Conservation (phyloP, 2,797 vertebrate species). For the Eidolon dupreanum region DNA sequence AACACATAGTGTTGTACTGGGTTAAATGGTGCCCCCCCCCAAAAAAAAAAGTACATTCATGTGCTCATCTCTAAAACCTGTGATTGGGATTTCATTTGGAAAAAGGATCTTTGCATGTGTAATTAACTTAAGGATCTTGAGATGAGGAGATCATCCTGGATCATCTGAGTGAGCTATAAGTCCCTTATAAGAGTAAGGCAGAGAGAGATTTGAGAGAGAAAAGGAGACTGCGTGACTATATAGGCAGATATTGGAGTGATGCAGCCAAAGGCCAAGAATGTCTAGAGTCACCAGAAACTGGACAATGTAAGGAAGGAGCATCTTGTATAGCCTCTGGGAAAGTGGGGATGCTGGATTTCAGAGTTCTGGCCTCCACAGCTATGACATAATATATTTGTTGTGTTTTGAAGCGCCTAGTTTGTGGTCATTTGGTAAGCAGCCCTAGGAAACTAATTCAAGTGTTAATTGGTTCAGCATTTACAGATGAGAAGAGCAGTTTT, state of each 20-base stretch:
- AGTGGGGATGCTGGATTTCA: accelerated
- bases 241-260: neutral
- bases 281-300: accelerated
- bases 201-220: neutral
- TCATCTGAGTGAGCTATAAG: neutral
- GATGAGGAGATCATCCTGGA: too few relatives aligned
- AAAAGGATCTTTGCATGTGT: neutral
- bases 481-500: neutral
- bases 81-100: neutral
- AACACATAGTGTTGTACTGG: neutral
- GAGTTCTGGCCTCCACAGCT: neutral
- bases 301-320: too few relatives aligned
- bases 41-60: too few relatives aligned
- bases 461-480: accelerated
- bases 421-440: neutral
- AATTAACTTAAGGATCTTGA: neutral
- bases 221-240: neutral
- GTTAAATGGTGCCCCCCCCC: neutral
- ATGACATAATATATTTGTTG: neutral
- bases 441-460: accelerated
- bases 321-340: accelerated
- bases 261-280: accelerated
- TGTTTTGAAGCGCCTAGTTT: neutral
- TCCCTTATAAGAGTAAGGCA: neutral
- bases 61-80: neutral